phyloP scores from a whole-genome alignment of 2,113 vertebrate genomes.

The Atherinomorus stipes region DNA sequence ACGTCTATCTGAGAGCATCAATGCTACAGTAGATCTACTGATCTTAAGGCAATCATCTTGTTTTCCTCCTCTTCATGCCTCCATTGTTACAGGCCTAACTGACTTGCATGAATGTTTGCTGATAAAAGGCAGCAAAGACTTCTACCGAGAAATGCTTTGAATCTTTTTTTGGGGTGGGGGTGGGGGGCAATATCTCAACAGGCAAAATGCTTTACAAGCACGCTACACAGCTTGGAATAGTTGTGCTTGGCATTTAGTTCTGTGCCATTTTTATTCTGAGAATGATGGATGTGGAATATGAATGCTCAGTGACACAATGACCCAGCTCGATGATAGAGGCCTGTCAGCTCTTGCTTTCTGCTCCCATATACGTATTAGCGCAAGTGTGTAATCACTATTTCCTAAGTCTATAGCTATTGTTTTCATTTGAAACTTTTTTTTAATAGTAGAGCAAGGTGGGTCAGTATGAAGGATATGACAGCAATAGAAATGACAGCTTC shows the following conservation, averaged over 20 bases:
- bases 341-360: background rate
- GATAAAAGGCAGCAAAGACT: background rate
- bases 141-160: background rate
- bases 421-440: background rate
- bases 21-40: background rate
- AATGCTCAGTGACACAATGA: constrained; percentile 66
- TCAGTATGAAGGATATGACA: too few species aligned
- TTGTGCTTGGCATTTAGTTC: constrained; percentile 59
- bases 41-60: background rate
- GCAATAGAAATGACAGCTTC: too few species aligned
- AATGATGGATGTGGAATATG: constrained; percentile 67
- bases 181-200: constrained; percentile 16
- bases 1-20: constrained; percentile 16
- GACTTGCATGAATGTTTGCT: background rate
- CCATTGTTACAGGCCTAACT: background rate
- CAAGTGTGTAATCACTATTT: background rate
- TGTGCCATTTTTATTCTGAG: constrained; percentile 59
- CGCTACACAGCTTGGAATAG: constrained; percentile 24
- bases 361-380: background rate
- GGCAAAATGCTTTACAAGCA: constrained; percentile 34
- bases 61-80: background rate
- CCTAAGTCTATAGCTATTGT: background rate
- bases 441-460: too few species aligned
- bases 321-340: constrained; percentile 41
- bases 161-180: constrained; percentile 19